Evolutionary conservation across 2,797 vertebrate genomes (phyloP).

Genomic region (Coregonus ussuriensis): DNA sequence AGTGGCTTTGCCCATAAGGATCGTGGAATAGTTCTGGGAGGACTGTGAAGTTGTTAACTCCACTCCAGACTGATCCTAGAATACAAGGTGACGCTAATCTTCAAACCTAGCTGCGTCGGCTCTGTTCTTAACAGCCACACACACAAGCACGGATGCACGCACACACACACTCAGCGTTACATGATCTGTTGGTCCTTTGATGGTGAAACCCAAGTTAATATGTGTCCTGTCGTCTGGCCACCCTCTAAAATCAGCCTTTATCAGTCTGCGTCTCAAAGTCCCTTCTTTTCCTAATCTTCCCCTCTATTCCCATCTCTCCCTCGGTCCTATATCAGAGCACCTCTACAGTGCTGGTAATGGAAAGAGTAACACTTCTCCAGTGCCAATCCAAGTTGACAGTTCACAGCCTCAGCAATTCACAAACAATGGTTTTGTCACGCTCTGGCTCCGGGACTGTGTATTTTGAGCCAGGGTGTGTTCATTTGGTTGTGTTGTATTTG

Average conservation of each 20-base stretch:
- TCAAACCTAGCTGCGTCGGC: slow-evolving; percentile 32
- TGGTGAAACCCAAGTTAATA: background rate
- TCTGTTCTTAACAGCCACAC: background rate
- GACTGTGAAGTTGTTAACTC: background rate
- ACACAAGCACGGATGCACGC: background rate
- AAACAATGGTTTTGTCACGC: background rate
- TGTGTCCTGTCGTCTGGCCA: background rate
- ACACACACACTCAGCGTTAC: background rate
- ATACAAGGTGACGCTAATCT: slow-evolving; percentile 32
- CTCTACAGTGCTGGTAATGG: slow-evolving; percentile 28
- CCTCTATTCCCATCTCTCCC: slow-evolving; percentile 7
- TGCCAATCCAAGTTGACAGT: slow-evolving; percentile 3
- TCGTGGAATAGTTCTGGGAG: background rate
- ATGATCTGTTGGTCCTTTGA: background rate
- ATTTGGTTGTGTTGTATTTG: too few species aligned
- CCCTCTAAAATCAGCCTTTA: background rate
- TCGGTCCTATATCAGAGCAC: slow-evolving; percentile 37
- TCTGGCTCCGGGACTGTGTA: too few species aligned
- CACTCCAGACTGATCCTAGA: background rate
- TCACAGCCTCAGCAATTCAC: background rate
- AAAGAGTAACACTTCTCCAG: slow-evolving; percentile 40
- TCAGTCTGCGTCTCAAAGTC: background rate
- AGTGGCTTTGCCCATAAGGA: background rate
- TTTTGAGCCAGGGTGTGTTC: too few species aligned
- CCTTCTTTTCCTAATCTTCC: background rate